Evolutionary conservation across 2,797 vertebrate species (phyloP).

Genomic region (Loris lydekkerianus): DNA sequence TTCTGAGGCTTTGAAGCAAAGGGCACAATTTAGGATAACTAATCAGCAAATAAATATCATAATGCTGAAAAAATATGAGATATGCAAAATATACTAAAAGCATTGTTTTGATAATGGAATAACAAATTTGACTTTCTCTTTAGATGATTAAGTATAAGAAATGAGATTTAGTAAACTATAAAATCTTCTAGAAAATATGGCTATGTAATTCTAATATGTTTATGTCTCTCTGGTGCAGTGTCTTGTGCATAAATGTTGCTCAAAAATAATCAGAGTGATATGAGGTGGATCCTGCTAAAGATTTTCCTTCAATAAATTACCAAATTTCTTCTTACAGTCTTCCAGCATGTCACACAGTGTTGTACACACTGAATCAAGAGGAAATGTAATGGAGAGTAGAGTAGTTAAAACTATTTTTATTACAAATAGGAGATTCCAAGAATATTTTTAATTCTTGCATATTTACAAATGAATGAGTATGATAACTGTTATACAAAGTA

Average conservation of each 20-base stretch:
- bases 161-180: background rate
- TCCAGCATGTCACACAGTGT: background rate
- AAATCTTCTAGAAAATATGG: background rate
- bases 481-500: background rate
- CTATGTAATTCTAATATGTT: background rate
- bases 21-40: conserved; percentile 69
- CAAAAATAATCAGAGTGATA: background rate
- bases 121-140: conserved; percentile 56
- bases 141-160: conserved; percentile 36
- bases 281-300: background rate
- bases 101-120: conserved; percentile 45
- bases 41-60: conserved; percentile 75
- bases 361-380: background rate
- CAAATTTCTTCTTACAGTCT: background rate
- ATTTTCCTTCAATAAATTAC: background rate
- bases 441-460: background rate
- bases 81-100: conserved; percentile 71
- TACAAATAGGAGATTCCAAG: background rate
- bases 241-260: background rate
- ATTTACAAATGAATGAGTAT: background rate
- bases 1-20: conserved; percentile 70
- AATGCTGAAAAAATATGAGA: conserved; percentile 43
- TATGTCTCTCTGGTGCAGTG: background rate
- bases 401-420: background rate
- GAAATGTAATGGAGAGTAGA: background rate